A percentile compares a stretch with the other conserved stretches of the same genome.
phyloP scores from a whole-genome alignment of 2,113 vertebrate genomes.

The Dissostichus mawsoni region DNA sequence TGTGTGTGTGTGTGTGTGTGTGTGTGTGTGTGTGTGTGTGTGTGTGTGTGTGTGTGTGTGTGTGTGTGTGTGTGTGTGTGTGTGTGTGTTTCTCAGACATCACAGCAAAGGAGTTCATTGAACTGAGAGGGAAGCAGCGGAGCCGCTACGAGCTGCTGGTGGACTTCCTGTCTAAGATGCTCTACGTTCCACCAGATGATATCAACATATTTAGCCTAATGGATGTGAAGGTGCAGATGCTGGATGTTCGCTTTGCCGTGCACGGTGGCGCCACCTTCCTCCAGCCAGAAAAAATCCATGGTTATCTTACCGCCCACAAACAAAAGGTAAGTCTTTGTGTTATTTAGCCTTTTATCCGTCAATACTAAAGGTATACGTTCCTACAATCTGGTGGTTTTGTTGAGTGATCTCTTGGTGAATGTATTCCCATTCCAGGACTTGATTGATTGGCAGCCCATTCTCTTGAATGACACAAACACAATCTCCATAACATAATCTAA shows the following conservation, averaged over 20 bases:
- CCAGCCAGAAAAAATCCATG: conserved; percentile 86
- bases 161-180: conserved; percentile 85
- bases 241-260: conserved; percentile 86
- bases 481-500: neutral
- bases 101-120: conserved; percentile 87
- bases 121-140: conserved; percentile 75
- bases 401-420: neutral
- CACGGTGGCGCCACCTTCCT: conserved; percentile 72
- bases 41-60: conserved; percentile 17
- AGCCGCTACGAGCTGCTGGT: conserved; percentile 83
- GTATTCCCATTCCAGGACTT: neutral
- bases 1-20: no score
- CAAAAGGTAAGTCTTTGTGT: conserved; percentile 77
- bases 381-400: neutral
- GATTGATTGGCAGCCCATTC: neutral
- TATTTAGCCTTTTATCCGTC: neutral
- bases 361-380: neutral
- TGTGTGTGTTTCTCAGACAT: conserved; percentile 76
- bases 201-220: conserved; percentile 85
- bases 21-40: no score
- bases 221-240: conserved; percentile 78
- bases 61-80: conserved; percentile 9
- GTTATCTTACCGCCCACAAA: conserved; percentile 86
- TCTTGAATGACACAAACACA: neutral
- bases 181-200: conserved; percentile 77